phyloP scores from a whole-genome alignment of 2,113 vertebrate species.

The Romanogobio albipinnatus region DNA sequence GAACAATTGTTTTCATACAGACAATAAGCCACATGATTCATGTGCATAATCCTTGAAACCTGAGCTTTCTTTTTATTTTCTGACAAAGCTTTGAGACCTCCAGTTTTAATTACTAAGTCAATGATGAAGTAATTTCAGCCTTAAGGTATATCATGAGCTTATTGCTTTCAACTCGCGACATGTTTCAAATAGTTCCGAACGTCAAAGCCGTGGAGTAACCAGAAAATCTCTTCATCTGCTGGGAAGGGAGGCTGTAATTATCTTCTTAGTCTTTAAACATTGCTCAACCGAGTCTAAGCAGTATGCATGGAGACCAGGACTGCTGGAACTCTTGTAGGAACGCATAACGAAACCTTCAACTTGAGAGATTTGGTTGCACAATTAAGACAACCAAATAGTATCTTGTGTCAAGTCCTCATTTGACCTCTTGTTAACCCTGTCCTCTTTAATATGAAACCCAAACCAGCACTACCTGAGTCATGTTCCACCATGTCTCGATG shows the following conservation, averaged over 20 bases:
- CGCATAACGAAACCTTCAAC: not conserved
- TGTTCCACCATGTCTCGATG: constrained; percentile 56
- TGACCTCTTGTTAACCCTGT: constrained; percentile 19
- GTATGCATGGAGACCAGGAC: not conserved
- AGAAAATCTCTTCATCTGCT: constrained; percentile 40
- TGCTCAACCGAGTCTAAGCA: constrained; percentile 31
- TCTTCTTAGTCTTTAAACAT: constrained; percentile 25
- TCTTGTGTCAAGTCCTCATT: not conserved
- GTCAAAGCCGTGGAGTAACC: constrained; percentile 51
- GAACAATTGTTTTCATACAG: not conserved
- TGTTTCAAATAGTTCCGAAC: constrained; percentile 66
- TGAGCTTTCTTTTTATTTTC: constrained; percentile 10
- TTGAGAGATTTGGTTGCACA: not conserved
- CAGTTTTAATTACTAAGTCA: constrained; percentile 72
- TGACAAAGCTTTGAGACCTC: constrained; percentile 63
- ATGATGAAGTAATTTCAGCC: constrained; percentile 63
- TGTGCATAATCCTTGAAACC: not conserved
- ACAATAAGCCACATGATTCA: not conserved
- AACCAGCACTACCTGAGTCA: constrained; percentile 51
- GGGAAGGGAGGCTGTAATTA: constrained; percentile 19
- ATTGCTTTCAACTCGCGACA: constrained; percentile 66
- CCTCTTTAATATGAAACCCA: constrained; percentile 20
- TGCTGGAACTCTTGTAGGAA: not conserved
- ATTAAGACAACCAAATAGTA: constrained; percentile 9
- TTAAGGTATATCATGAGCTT: constrained; percentile 61